phyloP scores from a whole-genome alignment of 2,113 vertebrate genomes.

The Pao palembangensis region DNA sequence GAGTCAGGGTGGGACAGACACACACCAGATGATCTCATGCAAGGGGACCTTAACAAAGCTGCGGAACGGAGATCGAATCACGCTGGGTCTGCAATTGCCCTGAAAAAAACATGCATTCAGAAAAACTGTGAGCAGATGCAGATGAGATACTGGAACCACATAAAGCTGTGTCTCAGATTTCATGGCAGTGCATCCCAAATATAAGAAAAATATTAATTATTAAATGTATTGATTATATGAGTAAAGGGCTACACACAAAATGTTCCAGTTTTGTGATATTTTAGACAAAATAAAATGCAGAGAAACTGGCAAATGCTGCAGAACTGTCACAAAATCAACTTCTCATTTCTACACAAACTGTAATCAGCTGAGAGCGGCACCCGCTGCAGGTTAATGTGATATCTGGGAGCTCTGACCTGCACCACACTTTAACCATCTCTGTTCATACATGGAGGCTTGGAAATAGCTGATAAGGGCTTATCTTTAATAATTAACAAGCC shows the following conservation, averaged over 20 bases:
- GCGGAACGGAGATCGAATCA: slow-evolving; percentile 59
- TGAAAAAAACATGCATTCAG: slow-evolving; percentile 59
- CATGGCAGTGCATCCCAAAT: neutral
- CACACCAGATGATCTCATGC: slow-evolving; percentile 72
- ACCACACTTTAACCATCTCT: too few relatives aligned
- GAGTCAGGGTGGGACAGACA: slow-evolving; percentile 60
- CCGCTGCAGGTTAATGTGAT: too few relatives aligned
- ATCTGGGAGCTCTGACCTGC: too few relatives aligned
- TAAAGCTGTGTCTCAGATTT: neutral
- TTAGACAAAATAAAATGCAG: neutral
- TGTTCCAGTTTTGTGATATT: neutral
- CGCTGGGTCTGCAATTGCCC: slow-evolving; percentile 59
- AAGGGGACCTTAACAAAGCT: slow-evolving; percentile 51
- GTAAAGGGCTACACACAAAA: neutral
- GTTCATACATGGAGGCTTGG: too few relatives aligned
- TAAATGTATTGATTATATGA: slow-evolving; percentile 24
- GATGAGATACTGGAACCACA: neutral
- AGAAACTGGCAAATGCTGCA: neutral
- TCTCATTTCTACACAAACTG: neutral
- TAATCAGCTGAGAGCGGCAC: too few relatives aligned
- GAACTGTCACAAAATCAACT: neutral
- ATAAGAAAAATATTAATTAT: neutral
- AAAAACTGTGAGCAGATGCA: slow-evolving; percentile 21
- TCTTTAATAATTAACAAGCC: too few relatives aligned
- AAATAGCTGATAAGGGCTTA: too few relatives aligned